phyloP scores from a whole-genome alignment of 92 coral and sea anemone genomes.

The Actinostola sp. region DNA sequence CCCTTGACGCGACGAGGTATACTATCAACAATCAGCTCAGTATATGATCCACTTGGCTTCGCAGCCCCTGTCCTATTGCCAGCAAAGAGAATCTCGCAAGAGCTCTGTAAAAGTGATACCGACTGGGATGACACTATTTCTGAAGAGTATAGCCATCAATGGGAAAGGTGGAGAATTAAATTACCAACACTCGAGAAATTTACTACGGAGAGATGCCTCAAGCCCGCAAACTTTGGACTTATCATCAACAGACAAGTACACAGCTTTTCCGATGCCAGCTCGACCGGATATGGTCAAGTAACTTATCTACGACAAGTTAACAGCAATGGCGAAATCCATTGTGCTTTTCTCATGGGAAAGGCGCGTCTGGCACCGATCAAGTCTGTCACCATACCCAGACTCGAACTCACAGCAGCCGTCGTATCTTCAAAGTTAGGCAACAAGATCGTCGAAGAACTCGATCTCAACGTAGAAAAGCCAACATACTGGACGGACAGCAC shows the following conservation, averaged over 20 bases:
- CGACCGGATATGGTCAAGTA: background rate
- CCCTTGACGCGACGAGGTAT: background rate
- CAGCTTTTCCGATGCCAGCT: background rate
- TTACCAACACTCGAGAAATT: background rate
- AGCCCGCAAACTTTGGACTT: background rate
- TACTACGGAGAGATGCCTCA: background rate
- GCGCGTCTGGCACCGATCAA: background rate
- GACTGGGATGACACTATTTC: conserved; percentile 33
- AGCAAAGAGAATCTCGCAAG: conserved; percentile 27
- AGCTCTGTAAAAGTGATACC: conserved; percentile 13
- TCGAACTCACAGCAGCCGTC: background rate
- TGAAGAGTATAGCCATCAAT: background rate
- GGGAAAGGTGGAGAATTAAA: conserved; percentile 12
- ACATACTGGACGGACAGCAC: too few species aligned
- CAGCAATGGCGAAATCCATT: background rate
- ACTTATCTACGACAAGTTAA: background rate
- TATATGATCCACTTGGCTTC: conserved; percentile 31
- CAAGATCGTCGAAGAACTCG: background rate
- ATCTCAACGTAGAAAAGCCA: too few species aligned
- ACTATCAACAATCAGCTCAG: background rate
- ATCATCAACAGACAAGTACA: background rate
- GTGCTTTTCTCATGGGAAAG: background rate
- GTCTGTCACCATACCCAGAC: background rate
- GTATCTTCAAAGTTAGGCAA: background rate
- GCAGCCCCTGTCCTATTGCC: conserved; percentile 28